phyloP scores from a whole-genome alignment of 2,888 invertebrate genomes.

The Pheosia tremula region DNA sequence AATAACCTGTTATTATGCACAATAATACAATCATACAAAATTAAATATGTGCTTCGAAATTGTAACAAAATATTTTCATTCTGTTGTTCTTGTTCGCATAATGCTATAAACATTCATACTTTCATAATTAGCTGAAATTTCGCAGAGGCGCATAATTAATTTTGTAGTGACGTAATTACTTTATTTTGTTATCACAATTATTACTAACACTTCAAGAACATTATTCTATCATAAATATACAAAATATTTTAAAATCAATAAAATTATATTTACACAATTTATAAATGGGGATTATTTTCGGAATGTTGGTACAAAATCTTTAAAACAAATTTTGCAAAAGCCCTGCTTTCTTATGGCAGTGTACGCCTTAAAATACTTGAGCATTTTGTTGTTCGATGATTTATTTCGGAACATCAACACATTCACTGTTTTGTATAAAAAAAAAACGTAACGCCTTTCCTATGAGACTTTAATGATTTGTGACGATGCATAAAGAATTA shows the following conservation, averaged over 20 bases:
- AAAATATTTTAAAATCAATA: constrained; percentile 48
- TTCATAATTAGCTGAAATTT: neutral
- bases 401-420: constrained; percentile 79
- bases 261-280: constrained; percentile 66
- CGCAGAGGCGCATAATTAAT: neutral
- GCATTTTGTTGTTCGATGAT: constrained; percentile 73
- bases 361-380: constrained; percentile 79
- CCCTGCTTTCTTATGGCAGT: constrained; percentile 70
- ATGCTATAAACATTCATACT: constrained; percentile 15
- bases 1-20: constrained; percentile 39
- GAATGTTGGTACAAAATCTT: constrained; percentile 48
- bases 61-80: too few relatives aligned
- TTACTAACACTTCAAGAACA: constrained; percentile 57
- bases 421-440: constrained; percentile 72
- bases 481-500: constrained; percentile 54
- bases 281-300: constrained; percentile 56
- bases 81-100: too few relatives aligned
- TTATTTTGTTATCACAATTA: constrained; percentile 34
- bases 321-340: constrained; percentile 43
- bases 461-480: constrained; percentile 43
- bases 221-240: constrained; percentile 62
- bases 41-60: neutral
- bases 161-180: neutral
- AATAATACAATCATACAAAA: constrained; percentile 1
- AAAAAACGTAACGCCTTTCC: constrained; percentile 32